Evolutionary conservation across 1,140 invertebrate genomes (phyloP), one percentile per base, ranked within the genome.

Genomic region (Branchinecta lindahli): DNA sequence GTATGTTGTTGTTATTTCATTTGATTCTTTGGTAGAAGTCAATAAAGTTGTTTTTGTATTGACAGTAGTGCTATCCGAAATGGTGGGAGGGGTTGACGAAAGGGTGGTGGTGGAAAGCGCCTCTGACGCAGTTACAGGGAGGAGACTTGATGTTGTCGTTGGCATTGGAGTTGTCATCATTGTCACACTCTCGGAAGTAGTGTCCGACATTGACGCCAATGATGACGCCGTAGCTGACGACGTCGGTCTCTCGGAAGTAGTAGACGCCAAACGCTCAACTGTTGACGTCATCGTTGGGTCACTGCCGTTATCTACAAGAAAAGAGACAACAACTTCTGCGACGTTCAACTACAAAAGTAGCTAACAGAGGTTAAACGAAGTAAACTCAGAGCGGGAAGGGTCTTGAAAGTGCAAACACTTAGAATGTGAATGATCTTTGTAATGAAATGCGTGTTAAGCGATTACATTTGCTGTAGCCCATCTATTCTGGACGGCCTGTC

Each of bases 1-100:
- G 15, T 15, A 15, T 65, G 7, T 20, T n/a, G 61, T 65, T 4
- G 61, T 33, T 33, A 33, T 33, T 33, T 33, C 33, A 33, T 33
- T 33, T 33, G 33, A 33, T 33, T 33, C 33, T 33, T 33, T 1
- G 33, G 33, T 5, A 5, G 33, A 33, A 33, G 33, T 33, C 33
- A 33, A 33, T 33, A 33, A 33, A 33, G 33, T 33, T 33, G 33
- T 33, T 33, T 33, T 33, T 33, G 33, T n/a, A 15, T n/a, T 65
- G 20, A 65, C 7, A 65, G 20, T 20, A 65, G 61, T 65, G 15
- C 15, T n/a, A 65, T 15, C 3, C 15, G 61, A 65, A 65, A 20
- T 65, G 61, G 61, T n/a, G 7, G 61, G 61, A 65, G 61, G 61
- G 61, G 20, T 65, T 20, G 61, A 20, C 61, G 61, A n/a, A 65